phyloP scores from a whole-genome alignment of 1,140 invertebrate species.

The Lerema accius region DNA sequence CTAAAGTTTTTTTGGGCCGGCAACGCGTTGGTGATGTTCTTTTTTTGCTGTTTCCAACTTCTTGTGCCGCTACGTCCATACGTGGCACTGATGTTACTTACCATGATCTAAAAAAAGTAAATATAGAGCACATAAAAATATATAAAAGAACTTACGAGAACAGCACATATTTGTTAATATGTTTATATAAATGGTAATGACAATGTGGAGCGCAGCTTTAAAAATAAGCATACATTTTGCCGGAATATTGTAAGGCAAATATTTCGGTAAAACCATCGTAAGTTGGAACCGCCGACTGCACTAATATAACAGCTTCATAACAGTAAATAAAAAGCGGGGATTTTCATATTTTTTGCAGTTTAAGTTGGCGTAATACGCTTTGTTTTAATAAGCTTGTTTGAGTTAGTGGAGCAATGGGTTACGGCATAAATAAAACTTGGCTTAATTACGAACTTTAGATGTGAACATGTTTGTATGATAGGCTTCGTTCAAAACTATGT shows the following conservation, averaged over 20 bases:
- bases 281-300: conserved; percentile 12
- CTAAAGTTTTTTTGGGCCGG: no score
- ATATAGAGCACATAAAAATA: not conserved
- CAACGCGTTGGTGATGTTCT: no score
- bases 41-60: no score
- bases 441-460: not conserved
- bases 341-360: conserved; percentile 23
- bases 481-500: no score
- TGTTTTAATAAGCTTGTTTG: conserved; percentile 20
- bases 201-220: not conserved
- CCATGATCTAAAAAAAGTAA: no score
- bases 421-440: conserved; percentile 1
- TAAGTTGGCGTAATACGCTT: conserved; percentile 21
- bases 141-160: no score
- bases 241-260: conserved; percentile 9
- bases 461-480: conserved; percentile 1
- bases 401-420: conserved; percentile 11
- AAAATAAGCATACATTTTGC: conserved; percentile 5
- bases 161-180: no score
- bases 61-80: no score
- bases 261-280: conserved; percentile 11
- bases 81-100: no score
- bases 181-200: not conserved
- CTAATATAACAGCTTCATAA: conserved; percentile 18
- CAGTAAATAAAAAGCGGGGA: conserved; percentile 20